Percentiles rank a stretch among this genome's conserved stretches.
phyloP scores from a whole-genome alignment of 37 sponge, comb jelly and placozoan species.

The Tethya wilhelma region DNA sequence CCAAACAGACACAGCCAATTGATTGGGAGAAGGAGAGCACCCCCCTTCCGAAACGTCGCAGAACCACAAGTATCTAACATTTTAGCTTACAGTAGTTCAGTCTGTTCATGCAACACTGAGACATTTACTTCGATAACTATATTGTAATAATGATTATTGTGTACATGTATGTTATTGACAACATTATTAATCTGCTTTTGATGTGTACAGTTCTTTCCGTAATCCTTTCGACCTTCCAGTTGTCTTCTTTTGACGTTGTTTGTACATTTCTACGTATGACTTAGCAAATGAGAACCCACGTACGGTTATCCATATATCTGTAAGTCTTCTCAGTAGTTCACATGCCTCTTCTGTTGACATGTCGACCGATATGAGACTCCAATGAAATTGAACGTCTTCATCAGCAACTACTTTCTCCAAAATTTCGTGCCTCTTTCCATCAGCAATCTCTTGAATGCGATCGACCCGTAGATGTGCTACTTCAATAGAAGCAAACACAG shows the following conservation, averaged over 20 bases:
- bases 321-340: not conserved
- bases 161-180: too few species aligned
- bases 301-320: conserved; percentile 7
- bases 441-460: not conserved
- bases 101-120: too few species aligned
- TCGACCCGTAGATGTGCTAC: not conserved
- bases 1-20: not conserved
- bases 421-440: not conserved
- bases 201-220: too few species aligned
- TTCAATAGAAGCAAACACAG: conserved; percentile 29
- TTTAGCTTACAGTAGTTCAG: too few species aligned
- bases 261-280: conserved; percentile 3
- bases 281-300: conserved; percentile 19
- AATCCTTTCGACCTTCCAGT: not conserved
- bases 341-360: not conserved
- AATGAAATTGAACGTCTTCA: not conserved
- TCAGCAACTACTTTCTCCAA: not conserved
- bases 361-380: not conserved
- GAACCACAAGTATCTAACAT: too few species aligned
- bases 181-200: too few species aligned
- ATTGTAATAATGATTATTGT: too few species aligned
- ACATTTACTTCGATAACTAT: too few species aligned
- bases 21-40: not conserved
- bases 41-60: not conserved
- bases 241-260: not conserved